Conservation (phyloP, 2,113 vertebrate species). For the Dasyprocta punctata region DNA sequence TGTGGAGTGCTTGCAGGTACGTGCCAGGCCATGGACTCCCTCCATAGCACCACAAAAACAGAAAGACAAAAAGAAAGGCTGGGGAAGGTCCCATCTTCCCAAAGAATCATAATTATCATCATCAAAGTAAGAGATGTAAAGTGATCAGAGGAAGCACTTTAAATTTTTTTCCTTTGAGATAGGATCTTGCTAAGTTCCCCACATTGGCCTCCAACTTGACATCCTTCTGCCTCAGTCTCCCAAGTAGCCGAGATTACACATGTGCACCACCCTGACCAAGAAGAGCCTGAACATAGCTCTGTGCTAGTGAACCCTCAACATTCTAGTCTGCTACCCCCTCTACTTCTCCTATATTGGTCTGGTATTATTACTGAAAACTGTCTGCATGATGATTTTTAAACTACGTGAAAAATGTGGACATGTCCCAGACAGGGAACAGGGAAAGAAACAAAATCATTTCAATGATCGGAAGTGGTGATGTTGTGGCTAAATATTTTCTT, state of each 20-base stretch:
- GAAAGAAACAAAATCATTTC: constrained; percentile 40
- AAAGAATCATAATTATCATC: neutral
- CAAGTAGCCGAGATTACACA: neutral
- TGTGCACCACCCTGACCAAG: neutral
- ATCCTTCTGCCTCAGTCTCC: neutral
- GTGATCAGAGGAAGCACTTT: neutral
- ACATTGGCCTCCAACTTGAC: neutral
- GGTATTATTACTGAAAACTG: neutral
- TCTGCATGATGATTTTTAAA: neutral
- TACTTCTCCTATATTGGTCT: neutral
- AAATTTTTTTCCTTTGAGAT: neutral
- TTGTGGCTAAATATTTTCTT: neutral
- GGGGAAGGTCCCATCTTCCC: neutral
- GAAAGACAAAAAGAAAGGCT: neutral
- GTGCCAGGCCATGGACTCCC: neutral
- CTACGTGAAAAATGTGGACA: neutral
- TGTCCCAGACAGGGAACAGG: neutral
- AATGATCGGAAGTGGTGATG: neutral
- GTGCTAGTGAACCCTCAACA: neutral
- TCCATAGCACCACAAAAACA: neutral
- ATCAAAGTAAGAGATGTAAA: constrained; percentile 26
- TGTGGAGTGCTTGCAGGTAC: neutral
- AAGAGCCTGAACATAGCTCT: neutral
- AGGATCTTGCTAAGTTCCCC: neutral
- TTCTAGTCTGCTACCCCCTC: neutral